Base-by-base conservation (phyloP, 1,140 invertebrate species). In the Popillia japonica region DNA sequence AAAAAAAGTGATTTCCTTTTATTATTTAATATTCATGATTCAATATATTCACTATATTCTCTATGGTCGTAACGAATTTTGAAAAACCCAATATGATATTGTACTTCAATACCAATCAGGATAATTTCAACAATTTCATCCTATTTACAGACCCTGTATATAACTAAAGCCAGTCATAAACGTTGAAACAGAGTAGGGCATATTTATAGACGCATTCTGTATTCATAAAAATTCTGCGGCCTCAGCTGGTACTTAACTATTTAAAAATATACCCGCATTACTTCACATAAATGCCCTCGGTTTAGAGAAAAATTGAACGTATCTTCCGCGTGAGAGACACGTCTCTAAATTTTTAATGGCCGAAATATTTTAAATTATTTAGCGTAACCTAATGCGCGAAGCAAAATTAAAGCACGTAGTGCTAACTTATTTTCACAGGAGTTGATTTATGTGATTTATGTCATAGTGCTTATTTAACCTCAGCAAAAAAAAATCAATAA, bases 201-300 rank as follows among this genome's bases (percentile, higher is more conserved):
- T 55, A 17, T 55, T 55, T 55, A 55, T 55, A 55, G 48, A 55
- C 48, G 17, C 48, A 55, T 55, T 17, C 48, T n/a, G 48, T 55
- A 55, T 55, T 55, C 11, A 55, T 55, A 55, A 55, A 55, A 55
- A 55, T 55, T 55, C 14, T 17, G 48, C 48, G 17, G 17, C 14
- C 48, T 17, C 48, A 55, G 48, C 6, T n/a, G 48, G 48, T 34
- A 4, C 14, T 55, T 55, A 55, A 55, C 48, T 55, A 55, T 55
- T 55, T 55, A 55, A 55, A 55, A 55, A 55, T 17, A 17, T 3
- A 55, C 48, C 14, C 11, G 48, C 14, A 55, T 55, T 11, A 4
- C 11, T 48, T 0, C 44, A n/a, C 7, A n/a, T 14, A 48, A 55
- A 55, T 2, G 14, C 48, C 27, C 27, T 34, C 48, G 14, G 14